Base-by-base conservation (phyloP, 1,140 invertebrate species). In the Lordiphosa stackelbergi region DNA sequence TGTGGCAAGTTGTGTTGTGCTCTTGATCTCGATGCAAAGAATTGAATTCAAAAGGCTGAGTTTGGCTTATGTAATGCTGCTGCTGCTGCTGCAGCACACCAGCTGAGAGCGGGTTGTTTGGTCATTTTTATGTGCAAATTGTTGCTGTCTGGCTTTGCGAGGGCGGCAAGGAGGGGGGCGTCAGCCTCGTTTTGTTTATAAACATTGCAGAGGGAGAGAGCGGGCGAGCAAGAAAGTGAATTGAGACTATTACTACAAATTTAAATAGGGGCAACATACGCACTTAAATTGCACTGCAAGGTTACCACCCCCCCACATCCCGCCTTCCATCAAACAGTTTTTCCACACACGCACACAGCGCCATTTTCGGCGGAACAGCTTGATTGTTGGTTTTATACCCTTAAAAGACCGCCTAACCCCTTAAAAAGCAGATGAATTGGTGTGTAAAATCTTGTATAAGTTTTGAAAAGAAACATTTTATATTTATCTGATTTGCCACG, bases 51-150 rank as follows among this genome's bases (percentile, higher is more conserved):
- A 28, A 46, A 34, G 24, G 24, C 28, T 28, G 22, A 8, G 22
- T 24, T 31, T 22, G 42, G 22, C 64, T 66, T 66, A 66, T 66
- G 55, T 66, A 66, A 66, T 57, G 51, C 34, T 34, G 51, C 34
- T 34, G 62, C 13, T 12, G 34, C 13, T n/a, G 34, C 53, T 56
- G 53, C 53, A 31, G 62, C 19, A 31, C 24, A 43, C 40, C 46
- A 59, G 46, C 45, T 62, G 59, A 42, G 9, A 43, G 41, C 41
- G 19, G 2, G 11, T n/a, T 45, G 24, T 24, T 41, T 46, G 43
- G 7, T 31, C 0, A 64, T 35, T 66, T 66, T 66, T 66, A 66
- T 56, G 64, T 46, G 63, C 64, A 51, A 58, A 37, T 66, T 66
- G 63, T 66, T 66, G 64, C 61, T 58, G 45, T 38, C 22, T 22